Base-by-base conservation (phyloP, 2,797 vertebrate species). In the Tapera naevia region DNA sequence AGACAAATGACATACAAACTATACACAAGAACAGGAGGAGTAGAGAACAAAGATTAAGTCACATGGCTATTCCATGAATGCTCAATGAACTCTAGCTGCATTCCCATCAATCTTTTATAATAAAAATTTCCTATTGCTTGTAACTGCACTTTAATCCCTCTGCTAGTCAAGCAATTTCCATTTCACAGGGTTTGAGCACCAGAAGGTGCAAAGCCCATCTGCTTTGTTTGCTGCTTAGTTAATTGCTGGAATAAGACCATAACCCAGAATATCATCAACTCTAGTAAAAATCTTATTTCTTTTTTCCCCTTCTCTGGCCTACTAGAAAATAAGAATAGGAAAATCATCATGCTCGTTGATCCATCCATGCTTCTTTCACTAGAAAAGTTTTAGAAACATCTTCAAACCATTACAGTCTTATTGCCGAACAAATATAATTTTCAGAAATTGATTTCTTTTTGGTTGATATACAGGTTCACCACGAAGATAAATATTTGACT, bases 151-250 rank as follows among this genome's bases (percentile, higher is more conserved):
- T 11, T 51, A 66, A 78, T 65, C 67, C 57, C 22, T 30, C 27
- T 3, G 6, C 27, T 61, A 53, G 45, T 72, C 78, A 91, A 80
- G 53, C 1, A 1, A 17, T 66, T 48, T 10, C 78, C 60, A 61
- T 91, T 95, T 92, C 91, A 80, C 54, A 86, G 45, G 39, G 43
- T 64, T 74, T 82, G 61, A 85, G 74, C 74, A 93, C 56, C 30
- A 90, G 62, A 84, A 85, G 71, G 27, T 76, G 19, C 41, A 94
- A 91, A 94, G 37, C 30, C 33, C 53, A 37, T 62, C 50, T 82
- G 67, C 71, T 80, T 93, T 61, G 27, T 73, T 86, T 76, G 62
- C 50, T 80, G 30, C 67, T 87, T 84, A 71, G 51, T 71, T 83
- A 85, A 83, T 33, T 80, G 57, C 53, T 24, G 17, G 82, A 91